A percentile compares a stretch with the other conserved stretches of the same genome.
Evolutionary conservation across 2,888 invertebrate genomes (phyloP).

Genomic region (Ernsta delagoae): DNA sequence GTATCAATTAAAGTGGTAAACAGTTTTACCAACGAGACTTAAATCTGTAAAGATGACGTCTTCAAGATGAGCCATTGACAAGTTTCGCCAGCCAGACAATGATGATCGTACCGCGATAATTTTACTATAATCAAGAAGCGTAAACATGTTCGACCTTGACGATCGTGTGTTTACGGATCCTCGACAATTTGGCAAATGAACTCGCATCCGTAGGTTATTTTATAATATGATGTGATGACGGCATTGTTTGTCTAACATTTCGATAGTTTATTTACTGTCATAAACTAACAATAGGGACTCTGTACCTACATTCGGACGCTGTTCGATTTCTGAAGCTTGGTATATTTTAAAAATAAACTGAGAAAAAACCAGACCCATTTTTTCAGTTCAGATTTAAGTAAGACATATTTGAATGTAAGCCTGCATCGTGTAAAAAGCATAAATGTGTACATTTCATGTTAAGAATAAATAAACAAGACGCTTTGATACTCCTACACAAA

Average conservation of each 20-base stretch:
- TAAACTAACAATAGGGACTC: constrained; percentile 26
- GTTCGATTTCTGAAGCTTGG: neutral
- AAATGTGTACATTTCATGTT: constrained; percentile 19
- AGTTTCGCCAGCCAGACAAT: neutral
- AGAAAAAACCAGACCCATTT: constrained; percentile 5
- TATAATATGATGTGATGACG: constrained; percentile 36
- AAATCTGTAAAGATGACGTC: too few relatives aligned
- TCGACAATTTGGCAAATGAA: constrained; percentile 65
- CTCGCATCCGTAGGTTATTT: constrained; percentile 41
- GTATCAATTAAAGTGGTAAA: too few relatives aligned
- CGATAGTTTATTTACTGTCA: constrained; percentile 35
- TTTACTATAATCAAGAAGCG: constrained; percentile 49
- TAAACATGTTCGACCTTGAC: constrained; percentile 74
- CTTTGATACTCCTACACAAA: constrained; percentile 22
- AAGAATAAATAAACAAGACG: constrained; percentile 23
- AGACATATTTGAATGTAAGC: constrained; percentile 15
- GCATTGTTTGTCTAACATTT: constrained; percentile 34
- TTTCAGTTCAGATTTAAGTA: constrained; percentile 16
- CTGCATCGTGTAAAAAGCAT: constrained; percentile 16
- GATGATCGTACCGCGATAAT: constrained; percentile 10
- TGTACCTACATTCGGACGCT: neutral
- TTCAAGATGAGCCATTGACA: neutral
- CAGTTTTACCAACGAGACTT: too few relatives aligned
- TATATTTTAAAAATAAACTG: constrained; percentile 10
- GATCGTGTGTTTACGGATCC: constrained; percentile 70